Percentiles rank a stretch among this genome's conserved stretches.
Evolutionary conservation across 2,113 vertebrate genomes (phyloP).

Genomic region (Muscicapa adusta): DNA sequence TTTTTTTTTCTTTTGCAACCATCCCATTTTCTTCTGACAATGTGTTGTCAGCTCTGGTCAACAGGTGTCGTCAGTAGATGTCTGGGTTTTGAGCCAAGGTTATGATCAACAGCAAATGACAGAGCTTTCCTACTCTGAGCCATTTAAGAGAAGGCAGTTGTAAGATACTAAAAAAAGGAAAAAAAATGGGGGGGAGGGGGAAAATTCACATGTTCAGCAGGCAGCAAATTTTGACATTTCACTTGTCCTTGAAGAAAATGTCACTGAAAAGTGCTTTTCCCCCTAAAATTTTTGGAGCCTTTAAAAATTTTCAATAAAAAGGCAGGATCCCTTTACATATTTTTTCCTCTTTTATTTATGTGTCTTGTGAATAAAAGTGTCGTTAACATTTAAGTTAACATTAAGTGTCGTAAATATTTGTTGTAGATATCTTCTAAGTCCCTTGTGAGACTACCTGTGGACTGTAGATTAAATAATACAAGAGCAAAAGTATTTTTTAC

Average conservation of each 20-base stretch:
- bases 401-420: background rate
- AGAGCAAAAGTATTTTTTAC: background rate
- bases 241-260: background rate
- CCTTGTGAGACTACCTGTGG: background rate
- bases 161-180: background rate
- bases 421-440: background rate
- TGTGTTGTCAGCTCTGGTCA: background rate
- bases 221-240: background rate
- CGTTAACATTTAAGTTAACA: too few species aligned
- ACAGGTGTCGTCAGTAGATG: background rate
- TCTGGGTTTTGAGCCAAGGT: background rate
- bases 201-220: background rate
- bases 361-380: background rate
- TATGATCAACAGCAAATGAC: background rate
- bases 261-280: background rate
- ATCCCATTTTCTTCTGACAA: background rate
- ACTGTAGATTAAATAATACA: background rate
- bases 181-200: fast-evolving
- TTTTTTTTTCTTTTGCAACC: background rate
- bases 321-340: background rate
- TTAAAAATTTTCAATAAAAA: background rate
- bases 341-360: background rate
- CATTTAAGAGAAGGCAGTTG: background rate
- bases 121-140: background rate
- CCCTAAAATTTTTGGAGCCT: background rate